phyloP scores from a whole-genome alignment of 2,888 invertebrate genomes.

The Cerceris rybyensis region DNA sequence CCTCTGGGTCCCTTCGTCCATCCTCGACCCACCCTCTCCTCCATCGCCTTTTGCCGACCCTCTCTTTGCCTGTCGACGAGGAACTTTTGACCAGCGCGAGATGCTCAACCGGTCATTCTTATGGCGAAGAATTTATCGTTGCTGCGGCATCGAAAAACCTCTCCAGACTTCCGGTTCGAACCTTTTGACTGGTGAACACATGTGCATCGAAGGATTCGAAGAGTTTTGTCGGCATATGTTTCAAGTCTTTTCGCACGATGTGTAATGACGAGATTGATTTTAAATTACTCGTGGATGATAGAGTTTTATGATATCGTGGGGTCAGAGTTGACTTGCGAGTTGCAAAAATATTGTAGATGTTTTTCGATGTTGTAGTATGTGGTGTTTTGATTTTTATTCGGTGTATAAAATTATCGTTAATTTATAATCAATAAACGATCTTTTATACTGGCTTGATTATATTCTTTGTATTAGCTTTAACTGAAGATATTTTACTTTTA shows the following conservation, averaged over 20 bases:
- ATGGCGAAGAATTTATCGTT: slow-evolving; percentile 47
- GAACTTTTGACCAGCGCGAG: slow-evolving; percentile 71
- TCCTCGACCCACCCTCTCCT: slow-evolving; percentile 54
- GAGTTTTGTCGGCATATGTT: slow-evolving; percentile 18
- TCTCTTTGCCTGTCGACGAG: slow-evolving; percentile 66
- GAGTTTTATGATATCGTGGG: no score
- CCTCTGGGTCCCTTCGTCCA: slow-evolving; percentile 67
- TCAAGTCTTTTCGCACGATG: background rate
- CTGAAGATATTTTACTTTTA: no score
- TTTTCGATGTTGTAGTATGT: no score
- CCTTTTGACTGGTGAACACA: slow-evolving; percentile 12
- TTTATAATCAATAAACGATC: no score
- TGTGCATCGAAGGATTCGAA: slow-evolving; percentile 18
- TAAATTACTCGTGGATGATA: no score
- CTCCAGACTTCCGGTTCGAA: slow-evolving; percentile 52
- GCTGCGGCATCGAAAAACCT: slow-evolving; percentile 35
- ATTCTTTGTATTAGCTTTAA: no score
- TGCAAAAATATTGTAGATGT: no score
- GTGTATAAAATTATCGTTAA: no score
- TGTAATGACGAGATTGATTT: no score
- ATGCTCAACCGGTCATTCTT: slow-evolving; percentile 44
- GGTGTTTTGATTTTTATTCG: no score
- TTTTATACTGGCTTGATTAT: no score
- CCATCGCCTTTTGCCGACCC: slow-evolving; percentile 42
- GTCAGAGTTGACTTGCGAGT: no score